These are phyloP conservation scores for Odontothrips loti DNA, from an alignment of 2,888 invertebrate genomes.

Conservation along the genomic window DNA sequence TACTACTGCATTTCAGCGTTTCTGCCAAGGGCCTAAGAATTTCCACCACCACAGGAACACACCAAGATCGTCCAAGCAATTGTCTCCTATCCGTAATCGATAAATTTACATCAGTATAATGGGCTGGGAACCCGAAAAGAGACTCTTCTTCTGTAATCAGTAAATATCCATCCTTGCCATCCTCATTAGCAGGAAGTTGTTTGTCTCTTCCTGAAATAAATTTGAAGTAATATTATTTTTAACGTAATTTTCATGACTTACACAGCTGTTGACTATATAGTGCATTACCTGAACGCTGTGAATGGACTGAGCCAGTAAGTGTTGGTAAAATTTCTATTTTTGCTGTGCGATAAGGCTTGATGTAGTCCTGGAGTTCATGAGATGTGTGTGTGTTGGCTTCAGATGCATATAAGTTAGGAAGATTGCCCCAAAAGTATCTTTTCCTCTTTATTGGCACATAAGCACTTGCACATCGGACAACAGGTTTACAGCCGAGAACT, in stretches of 20 bases:
- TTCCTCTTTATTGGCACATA: not conserved
- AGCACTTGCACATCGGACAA: not conserved
- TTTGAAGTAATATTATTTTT: too few relatives aligned
- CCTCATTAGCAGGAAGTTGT: not conserved
- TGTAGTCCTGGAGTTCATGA: not conserved
- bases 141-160: not conserved
- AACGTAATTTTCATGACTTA: not conserved
- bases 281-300: not conserved
- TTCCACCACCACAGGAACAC: not conserved
- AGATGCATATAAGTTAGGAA: not conserved
- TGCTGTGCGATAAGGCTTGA: not conserved
- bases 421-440: not conserved
- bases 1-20: too few relatives aligned
- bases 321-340: not conserved
- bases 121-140: too few relatives aligned
- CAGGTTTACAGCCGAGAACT: too few relatives aligned
- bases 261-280: not conserved
- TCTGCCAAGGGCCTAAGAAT: not conserved
- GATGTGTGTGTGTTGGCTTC: not conserved
- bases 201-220: not conserved
- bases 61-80: not conserved
- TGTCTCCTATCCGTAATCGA: not conserved
- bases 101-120: not conserved
- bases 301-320: not conserved
- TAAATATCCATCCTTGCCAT: not conserved